Percentiles rank a stretch among this genome's conserved stretches.
These are phyloP conservation scores for Rotaria sp. DNA, from an alignment of 2,888 invertebrate genomes.

Conservation along the genomic window DNA sequence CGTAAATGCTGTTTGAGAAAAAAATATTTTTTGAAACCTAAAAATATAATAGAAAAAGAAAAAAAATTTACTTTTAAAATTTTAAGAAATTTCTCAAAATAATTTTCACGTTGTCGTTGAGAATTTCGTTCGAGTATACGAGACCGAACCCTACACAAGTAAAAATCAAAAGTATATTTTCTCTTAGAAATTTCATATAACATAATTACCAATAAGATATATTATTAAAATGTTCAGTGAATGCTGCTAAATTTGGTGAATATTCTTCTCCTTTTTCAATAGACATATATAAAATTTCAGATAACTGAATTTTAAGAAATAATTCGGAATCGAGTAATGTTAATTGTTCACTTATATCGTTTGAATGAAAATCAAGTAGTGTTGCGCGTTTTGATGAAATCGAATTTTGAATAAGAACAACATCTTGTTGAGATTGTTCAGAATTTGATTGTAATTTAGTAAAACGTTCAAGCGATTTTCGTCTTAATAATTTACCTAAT, in stretches of 20 bases:
- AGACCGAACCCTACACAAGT: slow-evolving; percentile 69
- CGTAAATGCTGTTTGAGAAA: slow-evolving; percentile 65
- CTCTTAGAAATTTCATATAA: no score
- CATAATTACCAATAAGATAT: slow-evolving; percentile 81
- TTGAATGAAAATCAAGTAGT: slow-evolving; percentile 82
- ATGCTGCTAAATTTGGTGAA: slow-evolving; percentile 87
- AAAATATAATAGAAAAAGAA: neutral
- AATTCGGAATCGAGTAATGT: slow-evolving; percentile 86
- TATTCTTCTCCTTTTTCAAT: slow-evolving; percentile 92
- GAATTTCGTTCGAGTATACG: slow-evolving; percentile 81
- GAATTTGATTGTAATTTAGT: neutral
- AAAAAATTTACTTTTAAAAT: slow-evolving; percentile 71
- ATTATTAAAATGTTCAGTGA: slow-evolving; percentile 98
- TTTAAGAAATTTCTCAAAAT: slow-evolving; percentile 81
- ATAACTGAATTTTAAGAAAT: slow-evolving; percentile 90
- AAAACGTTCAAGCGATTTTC: slow-evolving; percentile 67
- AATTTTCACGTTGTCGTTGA: slow-evolving; percentile 87
- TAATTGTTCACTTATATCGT: slow-evolving; percentile 94
- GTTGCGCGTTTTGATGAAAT: slow-evolving; percentile 59
- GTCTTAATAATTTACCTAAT: slow-evolving; percentile 73
- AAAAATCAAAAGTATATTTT: neutral
- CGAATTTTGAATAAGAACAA: neutral
- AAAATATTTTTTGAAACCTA: neutral
- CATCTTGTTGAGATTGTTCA: neutral
- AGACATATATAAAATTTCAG: slow-evolving; percentile 92